Evolutionary conservation across 1,140 invertebrate species (phyloP).

Genomic region (Proales similis): DNA sequence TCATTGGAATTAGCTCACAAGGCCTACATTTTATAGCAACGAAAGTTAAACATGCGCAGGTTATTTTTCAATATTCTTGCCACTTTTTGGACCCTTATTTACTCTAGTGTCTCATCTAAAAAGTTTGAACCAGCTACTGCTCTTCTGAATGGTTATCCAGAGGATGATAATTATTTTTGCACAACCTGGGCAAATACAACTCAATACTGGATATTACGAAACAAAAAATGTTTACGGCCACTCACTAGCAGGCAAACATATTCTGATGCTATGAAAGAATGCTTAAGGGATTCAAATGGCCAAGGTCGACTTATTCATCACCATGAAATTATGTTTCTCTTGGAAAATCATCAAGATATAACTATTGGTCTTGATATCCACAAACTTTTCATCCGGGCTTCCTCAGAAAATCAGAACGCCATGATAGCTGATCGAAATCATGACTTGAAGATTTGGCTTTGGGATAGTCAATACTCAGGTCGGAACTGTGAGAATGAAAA

Average conservation of each 20-base stretch:
- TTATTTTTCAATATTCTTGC: constrained; percentile 6
- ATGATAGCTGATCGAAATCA: constrained; percentile 1
- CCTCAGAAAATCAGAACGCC: constrained; percentile 25
- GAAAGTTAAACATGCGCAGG: not conserved
- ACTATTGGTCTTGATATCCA: not conserved
- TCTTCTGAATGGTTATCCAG: too few relatives aligned
- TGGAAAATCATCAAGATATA: not conserved
- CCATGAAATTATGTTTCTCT: constrained; percentile 24
- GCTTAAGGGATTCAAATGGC: constrained; percentile 6
- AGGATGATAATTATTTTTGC: too few relatives aligned
- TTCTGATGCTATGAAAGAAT: constrained; percentile 1
- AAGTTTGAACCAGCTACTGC: too few relatives aligned
- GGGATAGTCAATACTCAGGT: constrained; percentile 28
- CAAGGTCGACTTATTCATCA: constrained; percentile 14
- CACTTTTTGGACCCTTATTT: not conserved
- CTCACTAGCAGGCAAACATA: constrained; percentile 1
- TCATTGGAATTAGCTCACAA: too few relatives aligned
- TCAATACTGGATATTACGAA: constrained; percentile 28
- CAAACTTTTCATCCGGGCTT: not conserved
- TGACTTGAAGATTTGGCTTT: not conserved
- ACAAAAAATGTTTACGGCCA: constrained; percentile 33
- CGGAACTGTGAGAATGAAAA: constrained; percentile 19
- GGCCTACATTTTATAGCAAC: not conserved
- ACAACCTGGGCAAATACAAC: constrained; percentile 7
- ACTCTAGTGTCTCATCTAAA: constrained; percentile 23